Conservation (phyloP, 2,797 vertebrate genomes). For the Nasua narica region DNA sequence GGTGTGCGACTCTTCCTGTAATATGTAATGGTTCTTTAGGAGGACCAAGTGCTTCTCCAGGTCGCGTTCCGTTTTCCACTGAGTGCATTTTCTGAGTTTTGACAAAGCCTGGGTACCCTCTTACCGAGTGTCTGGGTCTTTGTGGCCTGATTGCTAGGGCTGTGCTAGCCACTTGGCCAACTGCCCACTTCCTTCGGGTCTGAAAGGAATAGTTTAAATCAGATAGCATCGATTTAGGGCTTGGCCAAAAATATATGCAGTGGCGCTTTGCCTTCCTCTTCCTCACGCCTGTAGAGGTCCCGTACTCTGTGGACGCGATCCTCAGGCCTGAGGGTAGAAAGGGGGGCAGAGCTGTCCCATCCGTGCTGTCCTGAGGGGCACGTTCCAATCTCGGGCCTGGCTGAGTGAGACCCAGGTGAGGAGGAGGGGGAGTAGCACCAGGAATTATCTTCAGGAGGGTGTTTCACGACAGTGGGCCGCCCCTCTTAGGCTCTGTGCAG, state of each 20-base stretch:
- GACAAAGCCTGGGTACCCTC: constrained; percentile 14
- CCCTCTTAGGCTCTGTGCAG: constrained; percentile 24
- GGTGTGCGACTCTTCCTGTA: background rate
- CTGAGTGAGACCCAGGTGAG: background rate
- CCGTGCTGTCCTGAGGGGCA: background rate
- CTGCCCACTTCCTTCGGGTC: background rate
- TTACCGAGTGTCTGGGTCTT: background rate
- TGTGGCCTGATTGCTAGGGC: background rate
- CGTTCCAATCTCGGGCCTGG: background rate
- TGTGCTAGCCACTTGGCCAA: background rate
- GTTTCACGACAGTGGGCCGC: background rate
- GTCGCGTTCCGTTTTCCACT: constrained; percentile 32
- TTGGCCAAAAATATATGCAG: background rate
- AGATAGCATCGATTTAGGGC: background rate
- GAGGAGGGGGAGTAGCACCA: no score
- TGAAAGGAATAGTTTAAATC: background rate
- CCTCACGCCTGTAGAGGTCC: background rate
- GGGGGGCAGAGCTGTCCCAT: background rate
- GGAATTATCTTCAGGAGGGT: background rate
- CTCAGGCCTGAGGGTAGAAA: background rate
- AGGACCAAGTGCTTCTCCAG: constrained; percentile 34
- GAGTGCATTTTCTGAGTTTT: background rate
- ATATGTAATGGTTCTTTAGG: background rate
- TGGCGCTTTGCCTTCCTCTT: background rate
- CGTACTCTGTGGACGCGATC: background rate